Evolutionary conservation across 2,888 invertebrate genomes (phyloP).

Genomic region (Eupsilia transversa): DNA sequence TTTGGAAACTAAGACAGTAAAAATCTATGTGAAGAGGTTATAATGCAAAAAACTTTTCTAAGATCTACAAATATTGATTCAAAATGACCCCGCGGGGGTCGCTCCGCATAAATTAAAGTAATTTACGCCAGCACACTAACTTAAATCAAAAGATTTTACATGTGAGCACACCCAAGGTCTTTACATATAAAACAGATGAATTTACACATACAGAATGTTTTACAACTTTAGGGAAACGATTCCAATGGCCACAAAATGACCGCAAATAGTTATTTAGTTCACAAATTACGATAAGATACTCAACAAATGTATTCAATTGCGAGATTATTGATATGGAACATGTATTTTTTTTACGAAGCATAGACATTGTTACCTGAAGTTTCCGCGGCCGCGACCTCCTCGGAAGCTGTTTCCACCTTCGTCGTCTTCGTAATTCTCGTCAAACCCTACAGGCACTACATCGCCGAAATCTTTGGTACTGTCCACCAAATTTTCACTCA

Average conservation of each 20-base stretch:
- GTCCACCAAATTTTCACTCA: conserved; percentile 72
- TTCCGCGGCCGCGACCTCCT: conserved; percentile 83
- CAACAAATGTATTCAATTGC: conserved; percentile 1
- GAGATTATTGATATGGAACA: background rate
- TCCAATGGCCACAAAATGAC: background rate
- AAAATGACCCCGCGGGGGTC: background rate
- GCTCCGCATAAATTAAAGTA: conserved; percentile 1
- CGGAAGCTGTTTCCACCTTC: conserved; percentile 82
- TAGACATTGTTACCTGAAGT: conserved; percentile 80
- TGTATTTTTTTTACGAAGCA: background rate
- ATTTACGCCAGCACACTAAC: conserved; percentile 41
- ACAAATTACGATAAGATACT: conserved; percentile 9
- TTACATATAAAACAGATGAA: background rate
- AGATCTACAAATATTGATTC: conserved; percentile 1
- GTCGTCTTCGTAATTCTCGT: conserved; percentile 85
- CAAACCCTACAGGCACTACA: conserved; percentile 71
- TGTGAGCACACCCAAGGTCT: conserved; percentile 13
- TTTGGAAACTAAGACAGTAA: background rate
- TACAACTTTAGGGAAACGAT: background rate
- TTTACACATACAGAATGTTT: background rate
- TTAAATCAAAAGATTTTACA: background rate
- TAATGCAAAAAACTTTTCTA: background rate
- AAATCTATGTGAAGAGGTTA: background rate
- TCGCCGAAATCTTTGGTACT: conserved; percentile 84
- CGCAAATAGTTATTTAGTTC: background rate